phyloP scores from a whole-genome alignment of 2,888 invertebrate genomes.

The Neocrepidodera transversa region DNA sequence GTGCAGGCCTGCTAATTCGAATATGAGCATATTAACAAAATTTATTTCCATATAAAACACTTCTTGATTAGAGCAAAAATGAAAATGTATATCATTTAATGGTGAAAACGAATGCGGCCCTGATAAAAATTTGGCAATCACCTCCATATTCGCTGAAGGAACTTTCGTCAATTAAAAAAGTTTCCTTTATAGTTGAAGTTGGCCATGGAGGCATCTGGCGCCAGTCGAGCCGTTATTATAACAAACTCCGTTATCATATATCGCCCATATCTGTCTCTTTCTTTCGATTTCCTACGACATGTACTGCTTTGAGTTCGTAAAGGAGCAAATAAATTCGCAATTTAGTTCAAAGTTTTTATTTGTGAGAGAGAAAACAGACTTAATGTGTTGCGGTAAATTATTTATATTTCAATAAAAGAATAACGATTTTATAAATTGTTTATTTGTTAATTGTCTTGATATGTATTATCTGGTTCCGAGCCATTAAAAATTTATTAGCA shows the following conservation, averaged over 20 bases:
- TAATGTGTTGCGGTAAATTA: too few relatives aligned
- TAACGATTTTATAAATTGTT: too few relatives aligned
- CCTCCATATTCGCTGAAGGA: conserved; percentile 18
- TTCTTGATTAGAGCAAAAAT: too few relatives aligned
- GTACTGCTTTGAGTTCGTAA: conserved; percentile 4
- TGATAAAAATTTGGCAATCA: conserved; percentile 23
- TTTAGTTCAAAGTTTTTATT: not conserved
- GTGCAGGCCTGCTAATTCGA: too few relatives aligned
- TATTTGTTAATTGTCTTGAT: too few relatives aligned
- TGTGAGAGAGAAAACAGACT: not conserved
- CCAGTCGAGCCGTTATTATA: conserved; percentile 38
- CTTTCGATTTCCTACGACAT: conserved; percentile 2
- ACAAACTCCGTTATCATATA: conserved; percentile 36
- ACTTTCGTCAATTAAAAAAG: conserved; percentile 41
- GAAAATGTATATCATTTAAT: too few relatives aligned
- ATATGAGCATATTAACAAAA: too few relatives aligned
- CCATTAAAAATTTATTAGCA: too few relatives aligned
- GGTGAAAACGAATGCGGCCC: not conserved
- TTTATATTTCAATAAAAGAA: too few relatives aligned
- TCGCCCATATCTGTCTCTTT: conserved; percentile 29
- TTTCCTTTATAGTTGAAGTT: conserved; percentile 37
- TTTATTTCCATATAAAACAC: too few relatives aligned
- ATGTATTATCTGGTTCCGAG: too few relatives aligned
- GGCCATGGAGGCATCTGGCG: conserved; percentile 38
- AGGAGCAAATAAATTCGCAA: conserved; percentile 6